Conservation (phyloP, 2,888 invertebrate species). For the Tetheella fluctuosa region DNA sequence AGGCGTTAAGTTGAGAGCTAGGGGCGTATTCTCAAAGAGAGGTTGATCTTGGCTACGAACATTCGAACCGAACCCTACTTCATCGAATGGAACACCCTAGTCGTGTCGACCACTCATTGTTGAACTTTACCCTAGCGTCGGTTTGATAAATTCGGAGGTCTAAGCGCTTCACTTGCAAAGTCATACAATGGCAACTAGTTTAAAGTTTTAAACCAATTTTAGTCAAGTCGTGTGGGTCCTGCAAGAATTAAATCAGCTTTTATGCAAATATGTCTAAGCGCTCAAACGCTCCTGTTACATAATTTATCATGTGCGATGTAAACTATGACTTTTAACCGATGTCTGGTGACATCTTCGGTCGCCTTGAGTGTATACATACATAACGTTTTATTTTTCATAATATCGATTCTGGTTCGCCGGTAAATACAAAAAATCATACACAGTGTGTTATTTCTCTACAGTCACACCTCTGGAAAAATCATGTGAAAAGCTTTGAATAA, state of each 20-base stretch:
- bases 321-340: not conserved
- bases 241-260: not conserved
- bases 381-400: too few relatives aligned
- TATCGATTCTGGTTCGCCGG: too few relatives aligned
- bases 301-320: not conserved
- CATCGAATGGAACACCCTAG: constrained; percentile 40
- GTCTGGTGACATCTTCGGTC: too few relatives aligned
- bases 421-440: too few relatives aligned
- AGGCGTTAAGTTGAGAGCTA: constrained; percentile 40
- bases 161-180: constrained; percentile 17
- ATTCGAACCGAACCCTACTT: constrained; percentile 56
- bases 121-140: constrained; percentile 42
- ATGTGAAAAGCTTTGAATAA: too few relatives aligned
- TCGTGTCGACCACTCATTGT: constrained; percentile 49
- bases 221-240: not conserved
- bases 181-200: constrained; percentile 19
- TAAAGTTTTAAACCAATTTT: too few relatives aligned
- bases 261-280: constrained; percentile 1
- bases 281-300: not conserved
- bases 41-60: constrained; percentile 48
- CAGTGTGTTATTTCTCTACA: too few relatives aligned
- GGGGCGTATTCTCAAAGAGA: constrained; percentile 32
- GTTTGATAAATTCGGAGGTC: constrained; percentile 32
- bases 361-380: too few relatives aligned
- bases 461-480: too few relatives aligned